phyloP scores from a whole-genome alignment of 2,888 invertebrate species.

The Psylliodes chrysocephalus region DNA sequence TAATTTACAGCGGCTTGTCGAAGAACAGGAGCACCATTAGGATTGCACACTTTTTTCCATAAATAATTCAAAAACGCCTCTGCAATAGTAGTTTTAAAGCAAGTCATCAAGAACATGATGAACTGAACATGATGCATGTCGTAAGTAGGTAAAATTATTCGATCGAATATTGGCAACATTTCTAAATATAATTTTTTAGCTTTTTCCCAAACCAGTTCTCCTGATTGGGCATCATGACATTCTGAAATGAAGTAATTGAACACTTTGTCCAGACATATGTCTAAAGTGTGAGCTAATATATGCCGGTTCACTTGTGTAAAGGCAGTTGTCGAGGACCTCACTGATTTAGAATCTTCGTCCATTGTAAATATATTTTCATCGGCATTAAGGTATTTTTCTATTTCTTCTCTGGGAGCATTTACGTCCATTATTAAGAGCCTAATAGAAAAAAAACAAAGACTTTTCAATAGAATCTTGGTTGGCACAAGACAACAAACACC shows the following conservation, averaged over 20 bases:
- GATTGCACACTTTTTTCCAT: slow-evolving; percentile 79
- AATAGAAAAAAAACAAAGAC: too few species aligned
- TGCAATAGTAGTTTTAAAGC: slow-evolving; percentile 69
- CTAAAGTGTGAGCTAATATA: slow-evolving; percentile 72
- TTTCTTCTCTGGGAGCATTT: slow-evolving; percentile 70
- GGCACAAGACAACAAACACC: too few species aligned
- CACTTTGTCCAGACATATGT: slow-evolving; percentile 80
- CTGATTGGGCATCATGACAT: slow-evolving; percentile 64
- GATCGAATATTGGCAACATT: slow-evolving; percentile 78
- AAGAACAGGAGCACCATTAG: slow-evolving; percentile 71
- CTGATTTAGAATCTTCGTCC: slow-evolving; percentile 67
- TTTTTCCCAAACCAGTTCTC: slow-evolving; percentile 67
- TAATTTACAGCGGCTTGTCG: slow-evolving; percentile 79
- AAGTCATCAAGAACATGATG: slow-evolving; percentile 78
- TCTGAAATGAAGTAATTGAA: slow-evolving; percentile 75
- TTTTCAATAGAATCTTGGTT: too few species aligned
- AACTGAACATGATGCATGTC: slow-evolving; percentile 85
- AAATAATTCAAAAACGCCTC: slow-evolving; percentile 77
- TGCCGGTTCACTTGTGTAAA: slow-evolving; percentile 53
- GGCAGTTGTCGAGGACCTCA: slow-evolving; percentile 50
- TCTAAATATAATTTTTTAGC: slow-evolving; percentile 71
- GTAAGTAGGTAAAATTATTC: slow-evolving; percentile 83
- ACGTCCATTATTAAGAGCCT: slow-evolving; percentile 82
- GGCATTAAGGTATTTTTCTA: slow-evolving; percentile 59
- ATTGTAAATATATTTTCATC: slow-evolving; percentile 67